These are phyloP conservation scores for Vanessa atalanta DNA, from an alignment of 1,140 invertebrate species.

Conservation along the genomic window DNA sequence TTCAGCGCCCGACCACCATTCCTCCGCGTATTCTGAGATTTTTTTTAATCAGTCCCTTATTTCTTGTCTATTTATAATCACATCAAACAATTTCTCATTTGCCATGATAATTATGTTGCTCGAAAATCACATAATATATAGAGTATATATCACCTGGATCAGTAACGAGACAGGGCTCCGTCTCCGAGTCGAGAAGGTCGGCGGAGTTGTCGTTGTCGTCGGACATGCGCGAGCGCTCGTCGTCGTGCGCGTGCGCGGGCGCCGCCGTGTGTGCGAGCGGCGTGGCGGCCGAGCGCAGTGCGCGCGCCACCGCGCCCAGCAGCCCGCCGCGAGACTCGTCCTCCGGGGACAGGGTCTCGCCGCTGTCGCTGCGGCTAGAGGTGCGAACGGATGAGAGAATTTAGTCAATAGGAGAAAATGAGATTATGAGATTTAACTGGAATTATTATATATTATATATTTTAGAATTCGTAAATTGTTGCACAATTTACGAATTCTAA, in stretches of 20 bases:
- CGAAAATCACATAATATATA: no score
- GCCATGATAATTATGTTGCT: no score
- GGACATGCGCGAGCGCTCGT: conserved; percentile 60
- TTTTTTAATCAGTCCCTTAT: neutral
- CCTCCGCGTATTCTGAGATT: conserved; percentile 62
- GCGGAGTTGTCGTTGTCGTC: conserved; percentile 83
- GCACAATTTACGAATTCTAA: neutral
- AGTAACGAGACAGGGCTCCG: conserved; percentile 89
- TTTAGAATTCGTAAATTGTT: no score
- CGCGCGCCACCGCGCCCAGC: conserved; percentile 60
- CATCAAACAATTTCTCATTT: no score
- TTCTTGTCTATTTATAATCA: neutral
- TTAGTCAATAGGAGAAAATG: no score
- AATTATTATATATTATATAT: no score
- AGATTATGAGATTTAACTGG: no score
- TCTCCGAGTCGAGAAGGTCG: conserved; percentile 88
- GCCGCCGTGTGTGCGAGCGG: conserved; percentile 10
- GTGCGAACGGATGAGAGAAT: neutral
- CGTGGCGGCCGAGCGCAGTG: conserved; percentile 41
- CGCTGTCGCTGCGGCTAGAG: conserved; percentile 68
- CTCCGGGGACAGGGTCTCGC: conserved; percentile 62
- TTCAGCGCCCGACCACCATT: conserved; percentile 72
- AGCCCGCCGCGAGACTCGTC: conserved; percentile 60
- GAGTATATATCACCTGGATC: conserved; percentile 77
- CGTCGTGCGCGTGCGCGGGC: conserved; percentile 40